phyloP scores from a whole-genome alignment of 2,797 vertebrate species.

The Malacoraja senta region DNA sequence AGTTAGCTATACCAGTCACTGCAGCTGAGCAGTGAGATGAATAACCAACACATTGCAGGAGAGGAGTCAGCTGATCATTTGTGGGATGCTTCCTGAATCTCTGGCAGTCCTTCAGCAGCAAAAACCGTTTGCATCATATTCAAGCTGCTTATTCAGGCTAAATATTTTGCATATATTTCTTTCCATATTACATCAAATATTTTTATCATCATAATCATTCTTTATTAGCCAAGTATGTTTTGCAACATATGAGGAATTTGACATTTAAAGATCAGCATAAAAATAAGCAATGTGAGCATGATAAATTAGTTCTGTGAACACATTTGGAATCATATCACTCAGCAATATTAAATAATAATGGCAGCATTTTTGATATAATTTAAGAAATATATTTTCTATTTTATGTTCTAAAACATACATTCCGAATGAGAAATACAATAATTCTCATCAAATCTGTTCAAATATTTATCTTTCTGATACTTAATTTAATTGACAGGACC shows the following conservation, averaged over 20 bases:
- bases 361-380: background rate
- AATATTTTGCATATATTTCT: background rate
- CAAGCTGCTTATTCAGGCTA: background rate
- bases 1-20: slow-evolving; percentile 70
- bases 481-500: background rate
- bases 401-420: background rate
- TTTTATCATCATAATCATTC: background rate
- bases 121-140: slow-evolving; percentile 3
- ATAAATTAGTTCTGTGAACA: background rate
- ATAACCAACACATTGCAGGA: slow-evolving; percentile 74
- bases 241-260: background rate
- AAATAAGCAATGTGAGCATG: background rate
- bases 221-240: too few species aligned
- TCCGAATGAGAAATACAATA: background rate
- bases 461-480: background rate
- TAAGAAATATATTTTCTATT: background rate
- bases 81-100: slow-evolving; percentile 64
- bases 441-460: background rate
- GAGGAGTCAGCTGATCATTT: slow-evolving; percentile 71
- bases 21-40: slow-evolving; percentile 68
- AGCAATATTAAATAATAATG: background rate
- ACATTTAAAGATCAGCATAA: background rate
- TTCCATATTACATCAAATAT: background rate
- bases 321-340: background rate
- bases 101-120: slow-evolving; percentile 48